phyloP scores from a whole-genome alignment of 2,888 invertebrate species.

The Rhodophaea formosa region DNA sequence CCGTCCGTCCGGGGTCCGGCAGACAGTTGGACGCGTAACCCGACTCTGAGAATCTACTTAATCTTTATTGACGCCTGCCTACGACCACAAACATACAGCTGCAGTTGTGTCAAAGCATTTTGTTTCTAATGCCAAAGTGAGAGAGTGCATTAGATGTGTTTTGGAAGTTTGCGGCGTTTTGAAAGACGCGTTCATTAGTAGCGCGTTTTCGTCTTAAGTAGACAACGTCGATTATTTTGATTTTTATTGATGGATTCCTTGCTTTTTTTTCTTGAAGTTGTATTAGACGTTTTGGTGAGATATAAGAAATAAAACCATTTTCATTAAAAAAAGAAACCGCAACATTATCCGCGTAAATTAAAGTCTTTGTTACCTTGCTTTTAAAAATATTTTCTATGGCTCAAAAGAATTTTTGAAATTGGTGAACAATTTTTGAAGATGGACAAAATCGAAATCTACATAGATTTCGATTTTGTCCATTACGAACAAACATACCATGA shows the following conservation, averaged over 20 bases:
- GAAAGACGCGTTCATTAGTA: constrained; percentile 54
- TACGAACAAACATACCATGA: too few relatives aligned
- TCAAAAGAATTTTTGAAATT: too few relatives aligned
- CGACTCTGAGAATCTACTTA: constrained; percentile 53
- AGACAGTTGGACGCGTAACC: constrained; percentile 33
- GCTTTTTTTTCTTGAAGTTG: constrained; percentile 30
- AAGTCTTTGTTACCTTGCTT: background rate
- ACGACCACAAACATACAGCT: constrained; percentile 20
- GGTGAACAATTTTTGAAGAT: too few relatives aligned
- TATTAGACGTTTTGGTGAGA: background rate
- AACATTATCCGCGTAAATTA: too few relatives aligned
- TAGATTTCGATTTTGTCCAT: too few relatives aligned
- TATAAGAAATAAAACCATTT: background rate
- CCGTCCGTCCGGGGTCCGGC: constrained; percentile 1
- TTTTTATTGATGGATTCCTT: constrained; percentile 49
- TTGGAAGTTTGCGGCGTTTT: constrained; percentile 30
- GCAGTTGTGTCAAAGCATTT: constrained; percentile 22
- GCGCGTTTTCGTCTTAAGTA: constrained; percentile 58
- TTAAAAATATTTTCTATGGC: too few relatives aligned
- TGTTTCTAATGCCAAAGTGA: constrained; percentile 24
- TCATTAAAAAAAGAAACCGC: too few relatives aligned
- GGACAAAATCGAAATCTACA: too few relatives aligned
- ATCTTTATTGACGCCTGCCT: constrained; percentile 57
- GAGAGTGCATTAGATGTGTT: constrained; percentile 22
- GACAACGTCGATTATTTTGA: constrained; percentile 56